Conservation (phyloP, 2,113 vertebrate species). For the Sialia sialis region DNA sequence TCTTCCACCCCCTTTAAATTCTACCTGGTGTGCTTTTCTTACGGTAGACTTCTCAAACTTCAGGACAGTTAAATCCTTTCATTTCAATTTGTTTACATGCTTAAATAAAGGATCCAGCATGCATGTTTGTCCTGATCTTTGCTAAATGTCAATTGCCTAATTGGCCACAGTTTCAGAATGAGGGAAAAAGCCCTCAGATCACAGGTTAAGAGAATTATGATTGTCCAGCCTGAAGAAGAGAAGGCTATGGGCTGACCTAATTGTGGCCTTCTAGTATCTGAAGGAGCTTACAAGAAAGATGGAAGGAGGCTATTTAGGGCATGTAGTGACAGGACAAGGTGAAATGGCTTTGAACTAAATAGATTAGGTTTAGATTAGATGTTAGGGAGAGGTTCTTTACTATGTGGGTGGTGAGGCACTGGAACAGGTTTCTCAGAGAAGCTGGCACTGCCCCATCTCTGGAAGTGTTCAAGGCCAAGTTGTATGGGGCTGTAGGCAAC, state of each 20-base stretch:
- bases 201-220: not conserved
- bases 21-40: not conserved
- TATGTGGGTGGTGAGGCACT: not conserved
- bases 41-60: not conserved
- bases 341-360: not conserved
- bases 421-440: not conserved
- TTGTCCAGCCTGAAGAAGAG: not conserved
- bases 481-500: not conserved
- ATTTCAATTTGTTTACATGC: not conserved
- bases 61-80: not conserved
- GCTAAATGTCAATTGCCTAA: not conserved
- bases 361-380: not conserved
- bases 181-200: not conserved
- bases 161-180: not conserved
- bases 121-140: not conserved
- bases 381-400: not conserved
- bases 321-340: not conserved
- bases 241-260: not conserved
- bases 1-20: not conserved
- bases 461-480: no score
- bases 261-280: no score
- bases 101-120: not conserved
- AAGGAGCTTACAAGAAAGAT: not conserved
- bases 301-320: not conserved
- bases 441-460: not conserved